Percentiles rank a stretch among this genome's conserved stretches.
These are phyloP conservation scores for Neomicropteryx cornuta DNA, from an alignment of 1,140 invertebrate species.

Conservation along the genomic window DNA sequence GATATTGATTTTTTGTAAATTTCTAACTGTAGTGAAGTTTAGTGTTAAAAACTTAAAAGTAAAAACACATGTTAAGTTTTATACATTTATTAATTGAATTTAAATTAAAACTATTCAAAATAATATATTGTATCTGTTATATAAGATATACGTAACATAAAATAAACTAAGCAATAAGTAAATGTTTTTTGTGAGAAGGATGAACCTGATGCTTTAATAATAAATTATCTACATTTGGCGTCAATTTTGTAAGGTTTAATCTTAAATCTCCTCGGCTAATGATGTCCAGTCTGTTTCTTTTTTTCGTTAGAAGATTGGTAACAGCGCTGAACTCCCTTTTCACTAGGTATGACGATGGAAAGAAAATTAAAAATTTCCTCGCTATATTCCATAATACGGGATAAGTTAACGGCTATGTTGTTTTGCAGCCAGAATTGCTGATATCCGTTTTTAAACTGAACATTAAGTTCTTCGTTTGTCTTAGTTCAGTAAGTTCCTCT, in stretches of 20 bases:
- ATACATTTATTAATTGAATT: no score
- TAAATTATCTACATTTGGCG: slow-evolving; percentile 7
- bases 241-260: slow-evolving; percentile 9
- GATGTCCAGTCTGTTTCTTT: slow-evolving; percentile 9
- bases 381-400: slow-evolving; percentile 10
- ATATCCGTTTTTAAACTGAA: slow-evolving; percentile 17
- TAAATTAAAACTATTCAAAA: no score
- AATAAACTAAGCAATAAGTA: no score
- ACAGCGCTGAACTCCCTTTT: slow-evolving; percentile 9
- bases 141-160: no score
- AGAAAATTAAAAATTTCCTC: slow-evolving; percentile 13
- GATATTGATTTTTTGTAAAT: no score
- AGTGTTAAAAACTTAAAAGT: no score
- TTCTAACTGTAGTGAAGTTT: no score
- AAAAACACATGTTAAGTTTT: no score
- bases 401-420: slow-evolving; percentile 10
- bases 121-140: no score
- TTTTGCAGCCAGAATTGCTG: slow-evolving; percentile 15
- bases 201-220: slow-evolving; percentile 3
- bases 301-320: slow-evolving; percentile 10
- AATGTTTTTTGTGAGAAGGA: neutral
- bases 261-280: no score
- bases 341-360: slow-evolving; percentile 13
- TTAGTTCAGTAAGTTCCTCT: slow-evolving; percentile 18
- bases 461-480: slow-evolving; percentile 18